A percentile compares a stretch with the other conserved stretches of the same genome.
Conservation (phyloP, 2,113 vertebrate species). For the Nematolebias whitei region DNA sequence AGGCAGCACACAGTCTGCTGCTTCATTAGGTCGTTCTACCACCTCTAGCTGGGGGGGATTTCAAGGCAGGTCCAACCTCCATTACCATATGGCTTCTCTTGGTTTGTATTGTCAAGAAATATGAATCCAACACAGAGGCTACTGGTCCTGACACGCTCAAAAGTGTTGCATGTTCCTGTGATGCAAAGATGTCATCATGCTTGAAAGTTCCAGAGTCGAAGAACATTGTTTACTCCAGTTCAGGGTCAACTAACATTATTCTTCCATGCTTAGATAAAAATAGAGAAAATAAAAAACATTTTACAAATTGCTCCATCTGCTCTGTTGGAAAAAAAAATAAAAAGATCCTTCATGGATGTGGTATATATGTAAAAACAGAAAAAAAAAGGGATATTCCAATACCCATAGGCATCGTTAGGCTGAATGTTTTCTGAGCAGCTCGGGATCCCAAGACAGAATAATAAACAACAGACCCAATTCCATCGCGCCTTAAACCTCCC, state of each 20-base stretch:
- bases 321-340: neutral
- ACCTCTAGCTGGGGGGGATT: conserved; percentile 47
- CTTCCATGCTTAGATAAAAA: conserved; percentile 1
- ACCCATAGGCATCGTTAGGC: neutral
- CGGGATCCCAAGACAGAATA: neutral
- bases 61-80: conserved; percentile 63
- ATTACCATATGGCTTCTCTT: conserved; percentile 69
- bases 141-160: conserved; percentile 36
- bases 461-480: conserved; percentile 1
- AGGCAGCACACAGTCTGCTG: conserved; percentile 62
- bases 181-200: conserved; percentile 73
- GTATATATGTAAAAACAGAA: neutral
- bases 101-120: conserved; percentile 64
- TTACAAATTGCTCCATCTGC: conserved; percentile 1
- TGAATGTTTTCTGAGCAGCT: neutral
- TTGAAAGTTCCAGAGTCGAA: conserved; percentile 32
- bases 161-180: conserved; percentile 54
- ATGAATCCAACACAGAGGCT: conserved; percentile 61
- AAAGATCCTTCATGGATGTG: neutral
- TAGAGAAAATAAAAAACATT: neutral
- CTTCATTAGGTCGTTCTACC: conserved; percentile 70
- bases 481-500: neutral
- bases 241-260: conserved; percentile 18
- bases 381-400: neutral
- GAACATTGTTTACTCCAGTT: conserved; percentile 39